A percentile compares a stretch with the other conserved stretches of the same genome.
Conservation (phyloP, 2,113 vertebrate species). For the Centropristis striata region DNA sequence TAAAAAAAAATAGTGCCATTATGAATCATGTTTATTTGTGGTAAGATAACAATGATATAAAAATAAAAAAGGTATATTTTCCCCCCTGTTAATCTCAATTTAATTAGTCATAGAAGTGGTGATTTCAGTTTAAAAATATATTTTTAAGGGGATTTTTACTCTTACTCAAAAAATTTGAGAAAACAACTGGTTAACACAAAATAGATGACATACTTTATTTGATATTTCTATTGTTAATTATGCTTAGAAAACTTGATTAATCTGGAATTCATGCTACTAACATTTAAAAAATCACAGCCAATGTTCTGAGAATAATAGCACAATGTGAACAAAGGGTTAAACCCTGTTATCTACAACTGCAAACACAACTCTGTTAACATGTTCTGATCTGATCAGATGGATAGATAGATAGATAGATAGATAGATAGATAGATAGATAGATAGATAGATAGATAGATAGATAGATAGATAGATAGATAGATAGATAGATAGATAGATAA, state of each 20-base stretch:
- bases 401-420: too few species aligned
- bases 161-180: not conserved
- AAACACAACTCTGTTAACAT: not conserved
- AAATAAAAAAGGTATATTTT: not conserved
- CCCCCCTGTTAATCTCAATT: not conserved
- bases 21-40: not conserved
- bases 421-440: too few species aligned
- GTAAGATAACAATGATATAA: too few species aligned
- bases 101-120: too few species aligned
- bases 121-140: too few species aligned
- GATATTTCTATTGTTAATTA: not conserved
- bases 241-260: not conserved
- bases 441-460: too few species aligned
- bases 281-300: not conserved
- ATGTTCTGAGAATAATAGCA: not conserved
- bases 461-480: too few species aligned
- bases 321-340: conserved; percentile 7
- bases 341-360: not conserved
- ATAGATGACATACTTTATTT: not conserved
- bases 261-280: not conserved
- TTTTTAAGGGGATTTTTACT: not conserved
- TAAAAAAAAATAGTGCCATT: not conserved
- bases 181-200: too few species aligned
- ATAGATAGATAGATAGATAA: too few species aligned
- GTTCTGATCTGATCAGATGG: not conserved